Percentiles rank a stretch among this genome's conserved stretches.
phyloP scores from a whole-genome alignment of 2,113 vertebrate genomes.

The Egretta garzetta region DNA sequence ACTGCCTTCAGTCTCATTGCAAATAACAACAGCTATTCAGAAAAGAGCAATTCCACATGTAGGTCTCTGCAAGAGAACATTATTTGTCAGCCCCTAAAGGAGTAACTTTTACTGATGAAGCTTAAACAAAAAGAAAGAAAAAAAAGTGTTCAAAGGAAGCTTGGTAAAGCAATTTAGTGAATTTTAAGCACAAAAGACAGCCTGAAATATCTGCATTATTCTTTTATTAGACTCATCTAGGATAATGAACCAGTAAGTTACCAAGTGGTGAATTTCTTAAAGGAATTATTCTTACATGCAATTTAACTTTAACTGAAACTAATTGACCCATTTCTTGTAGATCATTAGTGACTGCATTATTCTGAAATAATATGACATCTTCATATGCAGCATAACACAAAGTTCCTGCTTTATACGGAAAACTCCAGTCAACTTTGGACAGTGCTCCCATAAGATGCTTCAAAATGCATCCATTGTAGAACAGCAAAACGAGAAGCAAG shows the following conservation, averaged over 20 bases:
- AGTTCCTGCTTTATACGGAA: not conserved
- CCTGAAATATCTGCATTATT: not conserved
- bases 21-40: not conserved
- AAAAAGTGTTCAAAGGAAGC: not conserved
- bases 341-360: not conserved
- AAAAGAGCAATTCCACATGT: not conserved
- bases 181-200: not conserved
- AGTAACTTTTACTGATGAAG: not conserved
- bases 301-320: not conserved
- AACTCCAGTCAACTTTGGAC: not conserved
- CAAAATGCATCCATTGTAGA: not conserved
- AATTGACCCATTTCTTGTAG: not conserved
- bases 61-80: not conserved
- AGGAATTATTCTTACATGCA: not conserved
- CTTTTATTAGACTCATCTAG: not conserved
- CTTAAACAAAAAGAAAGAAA: not conserved
- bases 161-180: not conserved
- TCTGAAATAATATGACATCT: not conserved
- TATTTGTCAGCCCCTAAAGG: not conserved
- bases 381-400: not conserved
- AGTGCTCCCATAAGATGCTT: not conserved
- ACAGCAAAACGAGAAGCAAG: not conserved
- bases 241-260: not conserved
- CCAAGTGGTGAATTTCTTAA: not conserved
- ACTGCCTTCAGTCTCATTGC: not conserved